Evolutionary conservation across 2,797 vertebrate genomes (phyloP), one percentile per base, ranked within the genome.

Genomic region (Chelidonichthys spinosus): DNA sequence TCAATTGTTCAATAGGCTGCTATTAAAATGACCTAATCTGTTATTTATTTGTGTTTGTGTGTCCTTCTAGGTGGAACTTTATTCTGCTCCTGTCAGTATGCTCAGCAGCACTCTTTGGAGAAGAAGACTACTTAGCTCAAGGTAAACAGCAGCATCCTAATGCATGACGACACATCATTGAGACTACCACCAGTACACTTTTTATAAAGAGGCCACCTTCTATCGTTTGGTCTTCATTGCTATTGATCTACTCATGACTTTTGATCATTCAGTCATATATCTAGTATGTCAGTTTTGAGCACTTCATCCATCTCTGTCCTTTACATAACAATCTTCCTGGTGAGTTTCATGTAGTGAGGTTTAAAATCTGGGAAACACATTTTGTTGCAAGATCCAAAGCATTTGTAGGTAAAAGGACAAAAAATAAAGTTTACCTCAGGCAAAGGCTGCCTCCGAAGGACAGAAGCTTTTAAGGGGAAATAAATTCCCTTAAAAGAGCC

Each of bases 31-130:
- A 18, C 1, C 6, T 60, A 10, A 49, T 50, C 5, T 61, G 4
- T 60, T 25, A 39, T 35, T 66, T 1, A 52, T 68, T 63, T 82
- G 8, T 85, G 44, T 84, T 68, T 91, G 11, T 89, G 10, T 85
- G 37, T 76, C 63, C 61, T 43, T 86, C 15, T 55, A 99, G 98
- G 96, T 97, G 95, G 95, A 92, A 92, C 89, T 82, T 98, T 89
- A 93, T 96, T 89, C 91, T 97, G 92, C 95, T 97, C 90, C 91
- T 97, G 92, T 92, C 96, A 94, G 89, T 96, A 97, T 99, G 97
- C 91, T 85, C 94, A 91, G 93, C 93, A 90, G 93, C 94, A 82
- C 89, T 93, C 87, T 88, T 93, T 93, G 94, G 93, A 93, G 94
- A 96, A 93, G 95, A 93, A 82, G 94, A 92, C 81, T 93, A 94